These are phyloP conservation scores for Drosophila teissieri DNA, from an alignment of 1,140 invertebrate species.

Conservation along the genomic window DNA sequence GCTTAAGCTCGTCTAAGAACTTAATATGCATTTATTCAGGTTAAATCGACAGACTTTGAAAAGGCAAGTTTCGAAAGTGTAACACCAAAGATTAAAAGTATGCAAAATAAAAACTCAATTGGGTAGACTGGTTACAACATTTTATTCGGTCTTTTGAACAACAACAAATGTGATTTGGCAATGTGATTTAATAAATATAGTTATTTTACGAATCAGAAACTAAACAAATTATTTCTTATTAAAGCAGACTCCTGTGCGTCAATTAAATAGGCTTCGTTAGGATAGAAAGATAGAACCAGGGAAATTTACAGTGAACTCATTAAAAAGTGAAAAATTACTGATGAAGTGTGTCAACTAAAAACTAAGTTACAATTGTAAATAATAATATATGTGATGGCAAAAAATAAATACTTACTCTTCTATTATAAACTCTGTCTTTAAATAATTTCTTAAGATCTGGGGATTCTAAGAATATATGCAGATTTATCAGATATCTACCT, in stretches of 20 bases:
- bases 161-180: conserved; percentile 22
- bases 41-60: background rate
- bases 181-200: background rate
- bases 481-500: background rate
- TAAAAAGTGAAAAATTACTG: background rate
- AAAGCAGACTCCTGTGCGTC: background rate
- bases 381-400: background rate
- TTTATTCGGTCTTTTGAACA: conserved; percentile 20
- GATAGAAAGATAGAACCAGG: no score
- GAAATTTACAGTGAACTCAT: background rate
- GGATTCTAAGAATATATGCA: conserved; percentile 3
- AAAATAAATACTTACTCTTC: conserved; percentile 24
- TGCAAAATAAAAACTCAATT: background rate
- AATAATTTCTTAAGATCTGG: background rate
- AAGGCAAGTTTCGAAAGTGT: background rate
- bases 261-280: background rate
- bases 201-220: no score
- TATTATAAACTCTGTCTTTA: conserved; percentile 4
- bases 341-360: background rate
- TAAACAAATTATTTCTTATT: background rate
- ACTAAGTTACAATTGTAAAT: background rate
- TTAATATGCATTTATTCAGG: background rate
- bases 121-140: background rate
- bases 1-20: background rate
- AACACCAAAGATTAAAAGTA: background rate